Base-by-base conservation (phyloP, 2,888 invertebrate species). In the Lithophane socia region DNA sequence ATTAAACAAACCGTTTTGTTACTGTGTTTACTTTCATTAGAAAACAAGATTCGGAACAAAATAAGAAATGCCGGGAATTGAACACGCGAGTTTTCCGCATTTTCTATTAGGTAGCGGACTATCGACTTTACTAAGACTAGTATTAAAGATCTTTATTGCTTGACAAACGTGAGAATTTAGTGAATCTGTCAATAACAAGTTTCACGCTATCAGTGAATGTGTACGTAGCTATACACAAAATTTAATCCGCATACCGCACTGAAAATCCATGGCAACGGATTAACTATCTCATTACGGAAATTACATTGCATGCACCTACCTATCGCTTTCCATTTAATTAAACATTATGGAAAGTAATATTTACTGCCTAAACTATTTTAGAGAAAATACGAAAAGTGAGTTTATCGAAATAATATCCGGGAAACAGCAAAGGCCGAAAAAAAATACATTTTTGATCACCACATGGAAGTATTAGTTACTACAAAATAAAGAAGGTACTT, bases 21-120 rank as follows among this genome's bases (percentile, higher is more conserved):
- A 29, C 68, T 60, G 63, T 83, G 63, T 83, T 79, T 79, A 81
- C 54, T 72, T 83, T 81, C 52, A 69, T 73, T 79, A 79, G 73
- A 73, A 81, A 84, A 84, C 64, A 83, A 83, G 63, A 73, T 81
- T 79, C 54, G 67, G 64, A 79, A 81, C 58, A 64, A 83, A 80
- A 68, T 60, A 68, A 78, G 37, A 68, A 64, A 78, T 29, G 12
- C 52, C 16, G 47, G 37, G 56, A 70, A 79, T 83, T 21, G 21
- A 65, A 68, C 80, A 65, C 67, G 68, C 71, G 49, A 83, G 29
- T 79, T 84, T 73, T 79, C 49, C 73, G 73, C 52, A 58, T 68
- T 72, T 72, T 58, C 9, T 47, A 3, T 68, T 47, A 29, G 29
- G 13, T 54, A 68, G 29, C 54, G 84, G 52, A 79, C 12, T 72